Evolutionary conservation across 2,797 vertebrate genomes (phyloP), one percentile per base, ranked within the genome.

Genomic region (Cyprinodon diabolis): DNA sequence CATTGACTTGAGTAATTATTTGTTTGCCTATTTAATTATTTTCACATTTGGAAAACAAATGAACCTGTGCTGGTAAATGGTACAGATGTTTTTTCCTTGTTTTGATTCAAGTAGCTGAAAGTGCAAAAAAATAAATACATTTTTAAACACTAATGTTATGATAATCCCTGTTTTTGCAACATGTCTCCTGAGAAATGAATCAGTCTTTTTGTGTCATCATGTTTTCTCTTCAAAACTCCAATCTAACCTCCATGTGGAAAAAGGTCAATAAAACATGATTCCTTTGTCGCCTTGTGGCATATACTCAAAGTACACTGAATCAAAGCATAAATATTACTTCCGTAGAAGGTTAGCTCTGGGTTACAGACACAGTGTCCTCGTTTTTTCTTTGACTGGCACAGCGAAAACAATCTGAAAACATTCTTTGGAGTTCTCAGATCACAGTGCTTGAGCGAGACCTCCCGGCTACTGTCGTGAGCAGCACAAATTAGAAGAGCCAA

Each of bases 1-100:
- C 94, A 94, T 94, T 95, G 94, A 95, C 94, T 95, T 93, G 92
- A 94, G 94, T 95, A 95, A 95, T 96, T 94, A 95, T 96, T 95
- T 96, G 95, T 95, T 96, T 95, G 93, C 93, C 85, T 92, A 94
- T 95, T 95, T 94, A 95, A 95, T 95, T 94, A 95, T 95, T 94
- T 92, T 94, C 88, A 76, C 91, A 94, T 95, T 93, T 93, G 84
- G 91, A 94, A 94, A 95, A 94, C 90, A 93, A 94, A 92, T 91
- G 86, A 93, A 89, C 66, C 63, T 77, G 77, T 79, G 83, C 78
- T 55, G 76, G 60, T 75, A 73, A 72, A 83, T 58, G 72, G 66
- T 78, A 58, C 60, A 49, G 47, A 72, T 76, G 17, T 72, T 69
- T 74, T 68, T 71, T 66, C 40, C 43, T 23, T 66, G 40, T 82